Evolutionary conservation across 2,113 vertebrate genomes (phyloP), one percentile per base, ranked within the genome.

Genomic region (Pandion haliaetus): DNA sequence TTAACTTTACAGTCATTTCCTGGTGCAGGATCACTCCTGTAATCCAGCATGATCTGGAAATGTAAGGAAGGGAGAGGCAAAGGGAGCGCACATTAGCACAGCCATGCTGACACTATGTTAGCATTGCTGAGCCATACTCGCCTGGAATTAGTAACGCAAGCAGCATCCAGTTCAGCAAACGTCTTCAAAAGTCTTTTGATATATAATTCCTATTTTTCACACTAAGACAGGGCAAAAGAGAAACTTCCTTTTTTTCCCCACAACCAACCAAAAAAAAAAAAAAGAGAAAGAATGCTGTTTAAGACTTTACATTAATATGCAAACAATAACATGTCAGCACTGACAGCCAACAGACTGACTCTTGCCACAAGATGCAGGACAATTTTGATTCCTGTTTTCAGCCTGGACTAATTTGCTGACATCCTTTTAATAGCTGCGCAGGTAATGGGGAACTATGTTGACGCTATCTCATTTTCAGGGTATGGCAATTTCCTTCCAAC

Each of bases 371-470:
- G 50, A 40, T 1, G 12, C 73, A 62, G 38, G 52, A 55, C 8
- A 38, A 49, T n/a, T 42, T 7, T 26, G 26, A 58, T 26, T 5
- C 23, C 70, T 2, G 9, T 73, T 70, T 42, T 28, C 77, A 83
- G 67, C 44, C 77, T 5, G 34, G 23, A 52, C 17, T 66, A 14
- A 12, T 26, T 15, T 13, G 18, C n/a, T 57, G 24, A 17, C 2
- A 11, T 9, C 26, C 32, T n/a, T 72, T 40, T 12, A 54, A 19
- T 0, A 31, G 28, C 67, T 36, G 31, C 2, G 3, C 38, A 55
- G 71, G 36, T 38, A 76, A 10, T 2, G 1, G 34, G 32, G 58
- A 81, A 29, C 40, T 8, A 14, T 4, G 1, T 0, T 0, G 2
- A 47, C 0, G 8, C 21, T 28, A 9, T 24, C 80, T 65, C 24